Evolutionary conservation across 2,797 vertebrate species (phyloP).

Genomic region (Pyrocephalus nanus): DNA sequence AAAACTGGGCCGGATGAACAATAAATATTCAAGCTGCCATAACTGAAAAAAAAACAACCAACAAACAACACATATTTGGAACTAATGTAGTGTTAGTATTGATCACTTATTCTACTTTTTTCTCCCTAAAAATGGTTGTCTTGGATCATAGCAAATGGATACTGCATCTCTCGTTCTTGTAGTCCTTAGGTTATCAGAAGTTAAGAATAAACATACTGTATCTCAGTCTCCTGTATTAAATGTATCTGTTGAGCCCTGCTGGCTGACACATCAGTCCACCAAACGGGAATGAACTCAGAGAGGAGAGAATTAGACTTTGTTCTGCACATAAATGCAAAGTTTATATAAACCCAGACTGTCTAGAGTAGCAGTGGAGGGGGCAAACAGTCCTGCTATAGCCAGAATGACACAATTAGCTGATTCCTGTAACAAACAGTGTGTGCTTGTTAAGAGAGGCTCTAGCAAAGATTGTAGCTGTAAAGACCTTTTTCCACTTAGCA

Average conservation of each 20-base stretch:
- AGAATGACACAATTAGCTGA: constrained; percentile 51
- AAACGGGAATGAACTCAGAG: constrained; percentile 48
- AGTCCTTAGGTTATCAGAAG: constrained; percentile 76
- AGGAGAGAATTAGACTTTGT: constrained; percentile 58
- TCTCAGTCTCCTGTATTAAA: constrained; percentile 75
- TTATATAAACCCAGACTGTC: constrained; percentile 58
- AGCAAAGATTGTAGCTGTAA: constrained; percentile 53
- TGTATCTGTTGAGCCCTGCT: constrained; percentile 73
- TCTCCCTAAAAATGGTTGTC: constrained; percentile 58
- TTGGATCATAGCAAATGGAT: constrained; percentile 76
- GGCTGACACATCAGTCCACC: constrained; percentile 54
- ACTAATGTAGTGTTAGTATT: constrained; percentile 40
- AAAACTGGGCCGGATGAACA: constrained; percentile 36
- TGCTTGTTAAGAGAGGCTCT: constrained; percentile 63
- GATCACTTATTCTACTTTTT: constrained; percentile 48
- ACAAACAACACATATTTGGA: background rate
- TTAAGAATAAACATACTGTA: constrained; percentile 76
- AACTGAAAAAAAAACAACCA: background rate
- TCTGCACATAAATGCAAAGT: constrained; percentile 64
- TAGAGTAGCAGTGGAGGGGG: constrained; percentile 38
- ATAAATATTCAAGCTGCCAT: background rate
- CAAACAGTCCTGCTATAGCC: constrained; percentile 45
- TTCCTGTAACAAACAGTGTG: constrained; percentile 28
- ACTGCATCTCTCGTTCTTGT: constrained; percentile 78
- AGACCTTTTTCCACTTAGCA: constrained; percentile 57